Evolutionary conservation across 2,888 invertebrate species (phyloP), one percentile per base, ranked within the genome.

Genomic region (Drosophila histrio): DNA sequence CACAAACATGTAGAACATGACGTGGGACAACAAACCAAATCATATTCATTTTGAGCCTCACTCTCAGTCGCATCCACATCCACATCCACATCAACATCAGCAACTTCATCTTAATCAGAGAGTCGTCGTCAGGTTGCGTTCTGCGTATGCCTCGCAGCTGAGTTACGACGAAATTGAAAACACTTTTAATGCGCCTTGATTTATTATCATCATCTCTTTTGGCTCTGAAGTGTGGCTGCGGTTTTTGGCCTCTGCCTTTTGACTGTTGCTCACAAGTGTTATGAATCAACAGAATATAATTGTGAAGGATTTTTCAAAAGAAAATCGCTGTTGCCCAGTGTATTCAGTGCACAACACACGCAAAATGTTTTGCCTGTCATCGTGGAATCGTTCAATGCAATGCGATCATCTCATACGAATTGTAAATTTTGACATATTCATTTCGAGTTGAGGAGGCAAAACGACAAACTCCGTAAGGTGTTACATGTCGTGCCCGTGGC

Each of bases 401-500:
- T 59, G 63, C 66, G 81, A 61, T 41, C 75, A 38, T 43, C 39
- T 66, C 72, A 82, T 73, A 77, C 56, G 87, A 88, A 84, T 84
- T 86, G 83, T 84, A 86, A 60, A 87, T 86, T 70, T 85, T 85
- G 84, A 85, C 87, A 84, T 85, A 87, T 85, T 85, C 87, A 88
- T 85, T 84, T 87, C 68, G 83, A 57, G n/a, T 39, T 24, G 67
- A 66, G 62, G 62, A 62, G 41, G 32, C 39, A 57, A 52, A 67
- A 47, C 43, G 86, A 77, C 72, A 79, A 79, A 67, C 82, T 65
- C 46, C 41, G 65, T 76, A 85, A 88, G 88, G 84, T 84, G 88
- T 83, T 88, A 88, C 80, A 86, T 79, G 75, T 72, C 72, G 61
- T 66, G 54, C 77, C 53, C 39, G 13, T 49, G 44, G 30, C 58